Percentiles rank a stretch among this genome's conserved stretches.
These are phyloP conservation scores for Streptopelia turtur DNA, from an alignment of 2,797 vertebrate genomes.

Conservation along the genomic window DNA sequence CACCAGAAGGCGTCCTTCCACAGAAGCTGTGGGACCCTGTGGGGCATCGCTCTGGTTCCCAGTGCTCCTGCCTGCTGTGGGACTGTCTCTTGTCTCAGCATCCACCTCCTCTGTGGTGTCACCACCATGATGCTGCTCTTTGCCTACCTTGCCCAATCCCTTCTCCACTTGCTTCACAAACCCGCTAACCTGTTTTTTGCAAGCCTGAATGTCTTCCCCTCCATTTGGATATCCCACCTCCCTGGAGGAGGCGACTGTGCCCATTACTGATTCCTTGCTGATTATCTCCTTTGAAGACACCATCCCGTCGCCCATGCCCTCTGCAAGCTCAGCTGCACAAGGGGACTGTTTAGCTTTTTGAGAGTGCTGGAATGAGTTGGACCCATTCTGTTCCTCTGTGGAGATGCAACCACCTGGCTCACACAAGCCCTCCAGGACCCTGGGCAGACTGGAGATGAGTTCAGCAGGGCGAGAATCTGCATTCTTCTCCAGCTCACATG, in stretches of 20 bases:
- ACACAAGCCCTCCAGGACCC: not conserved
- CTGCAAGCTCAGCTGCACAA: not conserved
- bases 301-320: not conserved
- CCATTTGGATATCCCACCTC: not conserved
- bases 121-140: slow-evolving; percentile 30
- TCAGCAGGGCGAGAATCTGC: slow-evolving; percentile 73
- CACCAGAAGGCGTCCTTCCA: not conserved
- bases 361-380: not conserved
- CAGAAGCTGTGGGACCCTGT: not conserved
- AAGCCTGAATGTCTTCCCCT: not conserved
- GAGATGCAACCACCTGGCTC: not conserved
- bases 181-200: slow-evolving; percentile 22
- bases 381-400: not conserved
- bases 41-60: not conserved
- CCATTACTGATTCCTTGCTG: not conserved
- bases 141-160: slow-evolving; percentile 2
- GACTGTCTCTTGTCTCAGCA: not conserved
- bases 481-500: slow-evolving; percentile 10
- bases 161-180: slow-evolving; percentile 48
- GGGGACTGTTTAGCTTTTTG: not conserved
- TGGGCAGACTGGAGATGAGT: slow-evolving; percentile 78
- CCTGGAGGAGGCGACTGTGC: not conserved
- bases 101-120: slow-evolving; percentile 6
- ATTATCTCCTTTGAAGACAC: not conserved
- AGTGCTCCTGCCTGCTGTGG: rapidly evolving